Evolutionary conservation across 2,797 vertebrate genomes (phyloP), one percentile per base, ranked within the genome.

Genomic region (Lacerta viridis): DNA sequence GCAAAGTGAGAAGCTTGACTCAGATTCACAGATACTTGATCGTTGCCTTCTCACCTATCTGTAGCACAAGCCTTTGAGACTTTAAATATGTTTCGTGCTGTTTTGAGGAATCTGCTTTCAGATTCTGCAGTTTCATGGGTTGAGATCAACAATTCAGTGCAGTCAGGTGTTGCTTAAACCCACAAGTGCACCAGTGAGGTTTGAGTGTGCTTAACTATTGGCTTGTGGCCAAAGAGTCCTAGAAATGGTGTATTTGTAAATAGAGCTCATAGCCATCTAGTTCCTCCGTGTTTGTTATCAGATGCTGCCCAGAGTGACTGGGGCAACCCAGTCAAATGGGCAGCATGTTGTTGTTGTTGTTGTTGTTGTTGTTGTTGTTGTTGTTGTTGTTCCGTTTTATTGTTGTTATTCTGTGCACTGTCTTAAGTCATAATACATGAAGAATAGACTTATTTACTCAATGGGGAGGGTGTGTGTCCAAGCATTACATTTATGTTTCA

Each of bases 21-120:
- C 25, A 71, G 11, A 66, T 84, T 39, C 27, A 33, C 77, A 36
- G 20, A 82, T 76, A 85, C 61, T 39, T 85, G 59, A 85, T 85
- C n/a, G 17, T 33, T 59, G 33, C 29, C 90, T 6, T 85, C 11
- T 92, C 83, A 87, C 25, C 50, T 1, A 27, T 77, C 2, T 86
- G 2, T 87, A 23, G 84, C 91, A 93, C n/a, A 87, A 88, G 7
- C 3, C 18, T 79, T 0, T 86, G 41, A 75, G 77, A 46, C 77
- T n/a, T 3, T 85, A 66, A 55, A 11, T 85, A 55, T 89, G 80
- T 86, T 36, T 66, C 41, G 10, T 0, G 0, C 5, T 83, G 7
- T 55, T 93, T 80, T n/a, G 83, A 71, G 88, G 7, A 81, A 11
- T 15, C 87, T 83, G 43, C 64, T 76, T 39, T 76, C 80, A 41